Evolutionary conservation across 2,113 vertebrate species (phyloP).

Genomic region (Pantherophis guttatus): DNA sequence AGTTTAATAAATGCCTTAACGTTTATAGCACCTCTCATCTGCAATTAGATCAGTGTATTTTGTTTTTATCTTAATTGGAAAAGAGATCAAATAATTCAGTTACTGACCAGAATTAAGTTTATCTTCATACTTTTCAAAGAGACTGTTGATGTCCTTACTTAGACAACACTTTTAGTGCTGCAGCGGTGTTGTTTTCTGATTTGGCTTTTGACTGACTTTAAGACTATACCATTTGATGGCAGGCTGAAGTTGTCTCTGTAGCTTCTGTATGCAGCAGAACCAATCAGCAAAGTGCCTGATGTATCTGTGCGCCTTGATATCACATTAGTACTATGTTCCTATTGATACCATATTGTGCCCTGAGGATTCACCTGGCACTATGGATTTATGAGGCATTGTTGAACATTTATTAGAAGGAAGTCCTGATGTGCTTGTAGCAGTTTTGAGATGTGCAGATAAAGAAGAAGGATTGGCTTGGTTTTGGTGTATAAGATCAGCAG

Average conservation of each 20-base stretch:
- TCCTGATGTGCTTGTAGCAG: constrained; percentile 66
- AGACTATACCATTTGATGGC: neutral
- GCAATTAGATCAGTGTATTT: constrained; percentile 36
- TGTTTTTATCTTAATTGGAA: neutral
- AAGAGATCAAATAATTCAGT: constrained; percentile 33
- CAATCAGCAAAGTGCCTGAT: constrained; percentile 24
- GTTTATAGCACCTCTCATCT: constrained; percentile 41
- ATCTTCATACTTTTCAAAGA: neutral
- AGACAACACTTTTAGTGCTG: neutral
- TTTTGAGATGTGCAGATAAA: constrained; percentile 60
- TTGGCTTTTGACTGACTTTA: constrained; percentile 20
- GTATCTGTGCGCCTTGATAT: neutral
- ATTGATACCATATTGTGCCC: constrained; percentile 53
- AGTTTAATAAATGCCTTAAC: neutral
- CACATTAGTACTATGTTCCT: constrained; percentile 52
- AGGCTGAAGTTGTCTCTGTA: constrained; percentile 11
- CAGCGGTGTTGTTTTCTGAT: constrained; percentile 18
- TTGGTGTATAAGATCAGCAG: constrained; percentile 61
- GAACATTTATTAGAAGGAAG: constrained; percentile 32
- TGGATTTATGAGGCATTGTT: constrained; percentile 24
- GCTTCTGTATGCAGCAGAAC: neutral
- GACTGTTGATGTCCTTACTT: constrained; percentile 17
- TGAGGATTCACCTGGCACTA: constrained; percentile 43
- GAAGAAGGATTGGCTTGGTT: constrained; percentile 59
- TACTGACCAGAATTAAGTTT: constrained; percentile 53